These are phyloP conservation scores for Orchesella flavescens DNA, from an alignment of 2,888 invertebrate species.

Conservation along the genomic window DNA sequence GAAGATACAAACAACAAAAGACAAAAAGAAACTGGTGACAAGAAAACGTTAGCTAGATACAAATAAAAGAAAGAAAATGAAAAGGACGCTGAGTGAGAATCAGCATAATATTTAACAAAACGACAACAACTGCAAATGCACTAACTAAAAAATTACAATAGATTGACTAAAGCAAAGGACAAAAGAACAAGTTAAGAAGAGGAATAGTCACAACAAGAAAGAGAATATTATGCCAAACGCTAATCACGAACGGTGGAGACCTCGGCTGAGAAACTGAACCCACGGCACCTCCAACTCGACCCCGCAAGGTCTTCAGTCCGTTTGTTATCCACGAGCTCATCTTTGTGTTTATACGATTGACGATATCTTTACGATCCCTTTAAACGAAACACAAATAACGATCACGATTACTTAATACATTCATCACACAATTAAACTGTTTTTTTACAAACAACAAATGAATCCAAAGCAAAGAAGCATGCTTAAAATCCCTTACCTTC, in stretches of 20 bases:
- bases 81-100: too few relatives aligned
- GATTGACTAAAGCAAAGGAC: neutral
- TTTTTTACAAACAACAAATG: too few relatives aligned
- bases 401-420: too few relatives aligned
- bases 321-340: conserved; percentile 66
- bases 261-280: conserved; percentile 63
- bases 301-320: conserved; percentile 66
- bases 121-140: too few relatives aligned
- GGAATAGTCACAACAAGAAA: neutral
- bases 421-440: too few relatives aligned
- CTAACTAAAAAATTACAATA: neutral
- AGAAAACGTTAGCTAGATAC: too few relatives aligned
- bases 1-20: neutral
- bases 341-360: conserved; percentile 30
- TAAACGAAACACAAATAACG: too few relatives aligned
- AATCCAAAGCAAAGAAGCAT: too few relatives aligned
- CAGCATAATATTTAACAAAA: too few relatives aligned
- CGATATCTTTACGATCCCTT: too few relatives aligned
- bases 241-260: conserved; percentile 68
- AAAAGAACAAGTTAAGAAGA: neutral
- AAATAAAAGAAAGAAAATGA: too few relatives aligned
- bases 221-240: neutral
- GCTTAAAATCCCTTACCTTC: too few relatives aligned
- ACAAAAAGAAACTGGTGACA: neutral
- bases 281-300: conserved; percentile 43